Conservation (phyloP, 2,797 vertebrate genomes). For the Denticeps clupeoides region DNA sequence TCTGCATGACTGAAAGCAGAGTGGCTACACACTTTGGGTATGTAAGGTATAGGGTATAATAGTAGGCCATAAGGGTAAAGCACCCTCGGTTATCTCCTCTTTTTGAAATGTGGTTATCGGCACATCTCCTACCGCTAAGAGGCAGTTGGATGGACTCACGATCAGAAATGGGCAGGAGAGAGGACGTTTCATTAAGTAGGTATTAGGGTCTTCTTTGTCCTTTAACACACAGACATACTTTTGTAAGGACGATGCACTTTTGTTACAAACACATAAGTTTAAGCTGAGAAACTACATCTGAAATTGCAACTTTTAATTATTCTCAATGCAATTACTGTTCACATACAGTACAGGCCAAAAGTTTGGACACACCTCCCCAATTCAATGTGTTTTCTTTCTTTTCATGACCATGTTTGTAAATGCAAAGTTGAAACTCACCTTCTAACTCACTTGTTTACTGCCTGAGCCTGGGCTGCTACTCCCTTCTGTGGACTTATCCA, state of each 20-base stretch:
- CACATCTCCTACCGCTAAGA: slow-evolving; percentile 14
- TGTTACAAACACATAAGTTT: too few species aligned
- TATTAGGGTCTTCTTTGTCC: slow-evolving; percentile 22
- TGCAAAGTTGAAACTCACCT: background rate
- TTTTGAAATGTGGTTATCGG: slow-evolving; percentile 16
- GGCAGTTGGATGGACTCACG: slow-evolving; percentile 11
- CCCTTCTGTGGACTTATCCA: background rate
- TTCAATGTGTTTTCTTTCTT: too few species aligned
- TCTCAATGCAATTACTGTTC: slow-evolving; percentile 6
- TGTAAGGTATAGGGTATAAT: slow-evolving; percentile 19
- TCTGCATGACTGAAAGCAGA: slow-evolving; percentile 26
- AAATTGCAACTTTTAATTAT: too few species aligned
- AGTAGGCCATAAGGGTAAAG: slow-evolving; percentile 28
- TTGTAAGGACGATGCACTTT: slow-evolving; percentile 12
- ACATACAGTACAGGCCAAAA: too few species aligned
- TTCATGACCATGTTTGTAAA: too few species aligned
- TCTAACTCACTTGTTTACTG: slow-evolving; percentile 1
- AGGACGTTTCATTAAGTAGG: slow-evolving; percentile 24
- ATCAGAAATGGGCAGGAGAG: slow-evolving; percentile 21
- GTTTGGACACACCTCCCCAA: too few species aligned
- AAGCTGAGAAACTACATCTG: too few species aligned
- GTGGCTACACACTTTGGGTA: slow-evolving; percentile 28
- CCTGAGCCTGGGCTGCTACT: background rate
- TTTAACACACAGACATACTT: slow-evolving; percentile 18
- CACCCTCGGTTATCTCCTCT: slow-evolving; percentile 12